phyloP scores from a whole-genome alignment of 2,113 vertebrate genomes.

The Dinomys branickii region DNA sequence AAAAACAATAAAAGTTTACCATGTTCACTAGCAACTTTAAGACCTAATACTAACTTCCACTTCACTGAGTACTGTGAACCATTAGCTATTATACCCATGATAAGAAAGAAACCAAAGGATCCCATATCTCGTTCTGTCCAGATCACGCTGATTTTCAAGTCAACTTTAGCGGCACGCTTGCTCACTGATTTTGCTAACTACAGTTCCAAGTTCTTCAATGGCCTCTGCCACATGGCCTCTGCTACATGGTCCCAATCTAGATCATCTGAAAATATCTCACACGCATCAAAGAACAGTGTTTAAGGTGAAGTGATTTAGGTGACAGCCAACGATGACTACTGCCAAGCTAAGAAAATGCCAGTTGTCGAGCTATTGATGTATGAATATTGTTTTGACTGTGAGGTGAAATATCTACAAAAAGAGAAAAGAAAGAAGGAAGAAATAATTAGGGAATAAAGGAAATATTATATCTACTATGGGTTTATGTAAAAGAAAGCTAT shows the following conservation, averaged over 20 bases:
- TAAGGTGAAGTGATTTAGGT: not conserved
- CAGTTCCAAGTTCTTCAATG: not conserved
- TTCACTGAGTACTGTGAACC: not conserved
- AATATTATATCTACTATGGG: not conserved
- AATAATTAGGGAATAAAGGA: not conserved
- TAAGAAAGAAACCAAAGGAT: not conserved
- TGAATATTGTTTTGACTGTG: not conserved
- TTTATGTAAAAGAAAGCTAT: not conserved
- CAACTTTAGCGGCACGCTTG: not conserved
- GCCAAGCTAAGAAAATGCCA: not conserved
- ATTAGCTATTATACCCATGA: not conserved
- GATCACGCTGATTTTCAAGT: not conserved
- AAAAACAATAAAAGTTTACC: conserved; percentile 12
- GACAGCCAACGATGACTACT: not conserved
- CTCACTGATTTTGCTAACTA: not conserved
- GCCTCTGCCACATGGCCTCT: not conserved
- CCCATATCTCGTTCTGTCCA: not conserved
- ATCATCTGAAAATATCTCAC: not conserved
- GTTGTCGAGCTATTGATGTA: not conserved
- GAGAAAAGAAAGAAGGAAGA: not conserved
- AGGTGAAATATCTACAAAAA: not conserved
- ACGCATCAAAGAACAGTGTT: not conserved
- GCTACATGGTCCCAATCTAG: not conserved
- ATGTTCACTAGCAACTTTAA: conserved; percentile 20
- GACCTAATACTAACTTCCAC: not conserved